These are phyloP conservation scores for Pungitius pungitius DNA, from an alignment of 2,113 vertebrate species.

Conservation along the genomic window DNA sequence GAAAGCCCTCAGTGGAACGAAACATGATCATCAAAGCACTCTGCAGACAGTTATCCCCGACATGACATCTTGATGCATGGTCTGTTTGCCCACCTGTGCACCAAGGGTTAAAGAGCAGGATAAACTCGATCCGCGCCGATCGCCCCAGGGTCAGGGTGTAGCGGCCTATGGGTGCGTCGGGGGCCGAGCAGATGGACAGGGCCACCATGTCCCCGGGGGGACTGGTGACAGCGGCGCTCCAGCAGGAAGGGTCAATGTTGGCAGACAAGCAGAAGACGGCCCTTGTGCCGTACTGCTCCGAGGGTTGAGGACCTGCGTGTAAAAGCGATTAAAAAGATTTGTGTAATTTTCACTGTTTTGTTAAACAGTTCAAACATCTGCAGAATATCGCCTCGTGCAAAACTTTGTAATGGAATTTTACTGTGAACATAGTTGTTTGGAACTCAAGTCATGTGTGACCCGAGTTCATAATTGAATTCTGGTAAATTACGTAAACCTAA, in stretches of 20 bases:
- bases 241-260: constrained; percentile 70
- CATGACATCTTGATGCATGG: constrained; percentile 29
- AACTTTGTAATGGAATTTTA: constrained; percentile 8
- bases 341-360: constrained; percentile 7
- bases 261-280: constrained; percentile 80
- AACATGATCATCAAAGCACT: constrained; percentile 32
- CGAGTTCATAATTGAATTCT: constrained; percentile 8
- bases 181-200: constrained; percentile 80
- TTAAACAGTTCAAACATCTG: constrained; percentile 14
- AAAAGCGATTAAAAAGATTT: constrained; percentile 26
- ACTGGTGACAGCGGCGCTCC: constrained; percentile 81
- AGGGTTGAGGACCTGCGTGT: constrained; percentile 84
- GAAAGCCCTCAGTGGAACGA: constrained; percentile 7
- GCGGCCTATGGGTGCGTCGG: constrained; percentile 84
- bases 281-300: constrained; percentile 83
- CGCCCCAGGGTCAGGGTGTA: constrained; percentile 83
- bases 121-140: constrained; percentile 76
- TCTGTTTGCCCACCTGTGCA: constrained; percentile 84
- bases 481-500: constrained; percentile 8
- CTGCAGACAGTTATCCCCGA: neutral
- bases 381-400: constrained; percentile 20
- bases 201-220: constrained; percentile 73
- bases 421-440: neutral
- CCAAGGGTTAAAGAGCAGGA: constrained; percentile 94
- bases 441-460: neutral